Conservation (phyloP, 2,797 vertebrate genomes). For the Lophius americanus region DNA sequence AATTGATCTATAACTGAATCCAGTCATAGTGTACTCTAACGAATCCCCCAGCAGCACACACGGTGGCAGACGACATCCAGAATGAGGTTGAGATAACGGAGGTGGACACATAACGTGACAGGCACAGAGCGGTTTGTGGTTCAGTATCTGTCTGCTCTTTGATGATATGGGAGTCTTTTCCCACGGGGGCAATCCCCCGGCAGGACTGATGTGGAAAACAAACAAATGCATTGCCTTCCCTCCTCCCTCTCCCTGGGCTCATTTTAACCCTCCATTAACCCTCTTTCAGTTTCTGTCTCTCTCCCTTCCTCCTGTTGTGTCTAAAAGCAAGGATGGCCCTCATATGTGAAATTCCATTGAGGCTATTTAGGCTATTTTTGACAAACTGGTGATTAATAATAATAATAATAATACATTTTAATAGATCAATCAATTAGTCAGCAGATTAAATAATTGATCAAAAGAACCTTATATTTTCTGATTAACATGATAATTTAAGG, state of each 20-base stretch:
- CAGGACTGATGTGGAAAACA: conserved; percentile 45
- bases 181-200: conserved; percentile 34
- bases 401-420: too few species aligned
- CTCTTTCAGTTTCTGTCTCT: conserved; percentile 24
- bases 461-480: not conserved
- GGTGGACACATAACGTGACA: not conserved
- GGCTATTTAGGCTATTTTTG: not conserved
- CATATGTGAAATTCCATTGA: not conserved
- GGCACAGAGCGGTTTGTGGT: conserved; percentile 8
- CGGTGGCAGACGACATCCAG: not conserved
- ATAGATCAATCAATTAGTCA: too few species aligned
- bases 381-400: not conserved
- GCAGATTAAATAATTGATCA: not conserved
- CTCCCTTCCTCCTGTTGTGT: conserved; percentile 17
- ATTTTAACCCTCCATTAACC: conserved; percentile 39
- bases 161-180: conserved; percentile 47
- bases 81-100: not conserved
- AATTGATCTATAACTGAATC: conserved; percentile 42
- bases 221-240: conserved; percentile 29
- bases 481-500: not conserved
- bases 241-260: conserved; percentile 15
- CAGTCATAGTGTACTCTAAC: conserved; percentile 17
- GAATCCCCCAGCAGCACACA: conserved; percentile 4
- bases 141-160: conserved; percentile 42
- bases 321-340: not conserved